Evolutionary conservation across 2,797 vertebrate species (phyloP), one percentile per base, ranked within the genome.

Genomic region (Danio jaintianensis): DNA sequence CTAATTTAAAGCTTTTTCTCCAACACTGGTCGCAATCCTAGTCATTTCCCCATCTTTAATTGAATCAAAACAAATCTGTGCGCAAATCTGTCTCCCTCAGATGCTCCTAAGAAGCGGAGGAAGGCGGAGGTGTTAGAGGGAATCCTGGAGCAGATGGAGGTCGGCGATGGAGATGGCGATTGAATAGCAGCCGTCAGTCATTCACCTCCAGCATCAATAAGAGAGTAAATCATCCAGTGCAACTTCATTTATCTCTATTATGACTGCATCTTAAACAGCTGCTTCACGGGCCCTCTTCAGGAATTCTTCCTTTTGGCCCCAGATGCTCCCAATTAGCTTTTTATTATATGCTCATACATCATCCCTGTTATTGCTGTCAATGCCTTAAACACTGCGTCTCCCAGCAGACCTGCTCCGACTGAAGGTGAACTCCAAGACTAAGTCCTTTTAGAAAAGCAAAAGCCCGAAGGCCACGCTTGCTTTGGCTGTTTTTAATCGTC

Each of bases 121-220:
- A 94, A 84, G 77, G 87, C 95, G 0, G 93, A 93, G 11, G 71
- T 96, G 79, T 81, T 98, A 92, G 96, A 94, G 71, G 96, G 93
- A 86, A 96, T 98, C 89, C 58, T 97, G 91, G 95, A 95, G 87
- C 93, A 93, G 16, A 94, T 99, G 92, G 96, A 96, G 85, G 92
- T 92, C 22, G 92, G 90, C 0, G 92, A 85, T 0, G 81, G 5
- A 2, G 88, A 83, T 5, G 89, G 89, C 63, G 74, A 77, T 18
- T 86, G 63, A 86, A 83, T 42, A 79, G 52, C 68, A 66, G 78
- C 59, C 62, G 70, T 80, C 63, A 76, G 70, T 80, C 63, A 76
- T 16, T 78, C 81, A 83, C 79, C 62, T 69, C 53, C 62, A 73
- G 45, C 69, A 56, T 67, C 78, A 78, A 29, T 61, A 80, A 73